phyloP scores from a whole-genome alignment of 2,113 vertebrate species.

The Rhea americana region DNA sequence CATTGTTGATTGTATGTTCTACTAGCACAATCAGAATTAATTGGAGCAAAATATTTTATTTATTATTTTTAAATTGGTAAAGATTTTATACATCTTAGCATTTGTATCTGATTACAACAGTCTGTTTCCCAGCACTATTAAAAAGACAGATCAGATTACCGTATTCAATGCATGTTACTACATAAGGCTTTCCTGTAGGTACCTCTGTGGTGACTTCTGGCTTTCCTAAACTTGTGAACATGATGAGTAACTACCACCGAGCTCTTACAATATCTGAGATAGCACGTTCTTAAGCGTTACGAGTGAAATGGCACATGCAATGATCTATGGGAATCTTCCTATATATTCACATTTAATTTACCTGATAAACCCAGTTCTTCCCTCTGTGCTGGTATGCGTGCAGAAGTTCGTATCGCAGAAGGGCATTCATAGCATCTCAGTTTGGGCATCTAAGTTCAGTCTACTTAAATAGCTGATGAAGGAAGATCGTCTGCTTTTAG shows the following conservation, averaged over 20 bases:
- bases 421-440: background rate
- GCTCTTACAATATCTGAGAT: background rate
- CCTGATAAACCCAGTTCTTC: background rate
- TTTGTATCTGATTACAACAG: conserved; percentile 70
- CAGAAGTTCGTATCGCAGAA: background rate
- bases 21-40: conserved; percentile 74
- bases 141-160: conserved; percentile 25
- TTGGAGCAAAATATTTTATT: conserved; percentile 70
- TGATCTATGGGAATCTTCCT: background rate
- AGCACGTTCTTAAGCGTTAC: background rate
- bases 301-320: background rate
- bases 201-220: background rate
- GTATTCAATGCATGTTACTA: background rate
- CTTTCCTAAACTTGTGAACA: background rate
- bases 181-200: conserved; percentile 6
- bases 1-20: conserved; percentile 70
- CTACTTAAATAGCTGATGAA: fast-evolving
- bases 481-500: background rate
- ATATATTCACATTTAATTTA: background rate
- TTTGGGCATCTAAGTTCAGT: background rate
- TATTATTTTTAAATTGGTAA: conserved; percentile 75
- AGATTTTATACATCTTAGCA: conserved; percentile 69
- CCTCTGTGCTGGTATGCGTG: fast-evolving
- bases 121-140: conserved; percentile 55
- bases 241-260: background rate